Conservation (phyloP, 2,797 vertebrate genomes). For the Pogoniulus pusillus region DNA sequence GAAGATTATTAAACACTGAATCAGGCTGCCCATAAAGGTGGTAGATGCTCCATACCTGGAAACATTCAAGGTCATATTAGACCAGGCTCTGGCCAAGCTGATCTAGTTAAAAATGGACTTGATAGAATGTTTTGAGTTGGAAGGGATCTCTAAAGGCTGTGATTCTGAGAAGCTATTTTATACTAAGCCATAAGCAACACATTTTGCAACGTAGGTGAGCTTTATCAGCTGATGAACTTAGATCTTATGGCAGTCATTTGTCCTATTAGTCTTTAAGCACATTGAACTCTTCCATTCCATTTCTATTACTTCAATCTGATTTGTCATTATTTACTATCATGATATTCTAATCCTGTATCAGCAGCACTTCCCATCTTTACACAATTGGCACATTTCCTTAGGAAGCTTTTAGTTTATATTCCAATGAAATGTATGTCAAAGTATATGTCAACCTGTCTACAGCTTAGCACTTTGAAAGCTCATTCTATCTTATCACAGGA, state of each 20-base stretch:
- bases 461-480: conserved; percentile 23
- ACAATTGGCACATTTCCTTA: conserved; percentile 8
- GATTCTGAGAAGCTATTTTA: background rate
- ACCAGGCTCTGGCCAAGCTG: too few relatives aligned
- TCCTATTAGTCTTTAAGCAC: background rate
- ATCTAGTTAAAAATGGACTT: too few relatives aligned
- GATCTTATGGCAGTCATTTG: background rate
- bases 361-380: conserved; percentile 1
- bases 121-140: too few relatives aligned
- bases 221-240: background rate
- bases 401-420: conserved; percentile 22
- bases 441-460: background rate
- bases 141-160: too few relatives aligned
- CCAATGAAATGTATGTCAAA: background rate
- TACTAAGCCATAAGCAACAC: background rate
- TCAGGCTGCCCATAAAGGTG: too few relatives aligned
- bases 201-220: background rate
- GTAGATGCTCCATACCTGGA: too few relatives aligned
- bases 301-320: conserved; percentile 9
- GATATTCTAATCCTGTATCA: background rate
- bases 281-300: background rate
- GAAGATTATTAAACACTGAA: too few relatives aligned
- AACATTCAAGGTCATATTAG: too few relatives aligned
- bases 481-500: background rate
- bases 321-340: background rate